Evolutionary conservation across 2,888 invertebrate species (phyloP).

Genomic region (Quadriops clusia): DNA sequence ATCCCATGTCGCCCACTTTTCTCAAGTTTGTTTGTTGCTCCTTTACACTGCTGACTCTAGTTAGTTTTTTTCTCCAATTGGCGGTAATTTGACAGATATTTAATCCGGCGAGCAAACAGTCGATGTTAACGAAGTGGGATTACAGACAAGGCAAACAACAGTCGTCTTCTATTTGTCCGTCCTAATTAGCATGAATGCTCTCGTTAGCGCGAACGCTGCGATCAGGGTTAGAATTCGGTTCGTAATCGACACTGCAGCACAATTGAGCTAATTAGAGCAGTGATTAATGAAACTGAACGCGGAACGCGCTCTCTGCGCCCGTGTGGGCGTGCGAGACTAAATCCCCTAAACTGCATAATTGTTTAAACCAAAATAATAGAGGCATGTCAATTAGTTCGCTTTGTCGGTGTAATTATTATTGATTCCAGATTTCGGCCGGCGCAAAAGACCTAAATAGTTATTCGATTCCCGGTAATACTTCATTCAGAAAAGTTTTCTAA

Average conservation of each 20-base stretch:
- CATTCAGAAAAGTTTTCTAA: too few relatives aligned
- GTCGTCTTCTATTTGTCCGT: constrained; percentile 24
- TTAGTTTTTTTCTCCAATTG: too few relatives aligned
- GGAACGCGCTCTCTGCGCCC: constrained; percentile 1
- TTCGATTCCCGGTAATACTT: too few relatives aligned
- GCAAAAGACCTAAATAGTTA: too few relatives aligned
- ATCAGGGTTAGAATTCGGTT: constrained; percentile 18
- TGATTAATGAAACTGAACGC: constrained; percentile 24
- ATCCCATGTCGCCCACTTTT: too few relatives aligned
- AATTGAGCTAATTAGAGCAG: constrained; percentile 24
- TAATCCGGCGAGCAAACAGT: constrained; percentile 2
- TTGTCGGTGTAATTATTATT: constrained; percentile 18
- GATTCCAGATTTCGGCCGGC: constrained; percentile 14
- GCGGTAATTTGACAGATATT: too few relatives aligned
- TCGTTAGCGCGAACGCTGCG: constrained; percentile 19
- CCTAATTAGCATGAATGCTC: constrained; percentile 25
- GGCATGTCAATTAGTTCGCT: constrained; percentile 20
- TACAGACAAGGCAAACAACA: constrained; percentile 11
- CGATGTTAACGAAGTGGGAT: constrained; percentile 5
- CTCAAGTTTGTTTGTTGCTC: too few relatives aligned
- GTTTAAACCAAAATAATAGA: constrained; percentile 20
- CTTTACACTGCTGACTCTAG: too few relatives aligned
- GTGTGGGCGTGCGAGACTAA: constrained; percentile 14
- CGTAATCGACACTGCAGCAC: constrained; percentile 21
- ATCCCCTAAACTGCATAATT: constrained; percentile 20